Percentiles rank a stretch among this genome's conserved stretches.
Conservation (phyloP, 2,888 invertebrate species). For the Herminia tarsipennalis region DNA sequence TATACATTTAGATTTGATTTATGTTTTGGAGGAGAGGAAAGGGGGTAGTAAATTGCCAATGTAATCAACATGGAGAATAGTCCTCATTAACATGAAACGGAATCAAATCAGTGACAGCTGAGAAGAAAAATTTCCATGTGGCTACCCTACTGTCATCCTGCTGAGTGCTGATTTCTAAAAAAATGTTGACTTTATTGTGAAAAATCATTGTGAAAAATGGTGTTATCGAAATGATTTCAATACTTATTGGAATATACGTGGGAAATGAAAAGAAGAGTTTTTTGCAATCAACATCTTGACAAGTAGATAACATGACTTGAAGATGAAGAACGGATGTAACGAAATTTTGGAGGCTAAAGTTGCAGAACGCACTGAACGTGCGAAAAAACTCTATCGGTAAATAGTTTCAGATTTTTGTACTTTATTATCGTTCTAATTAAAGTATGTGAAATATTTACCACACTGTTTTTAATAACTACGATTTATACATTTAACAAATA, state of each 20-base stretch:
- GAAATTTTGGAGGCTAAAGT: constrained; percentile 77
- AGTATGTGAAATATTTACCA: no score
- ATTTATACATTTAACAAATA: not conserved
- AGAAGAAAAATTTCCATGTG: constrained; percentile 13
- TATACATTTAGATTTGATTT: no score
- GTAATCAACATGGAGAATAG: no score
- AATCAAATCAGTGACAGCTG: not conserved
- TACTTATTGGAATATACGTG: constrained; percentile 42
- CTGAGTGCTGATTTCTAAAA: constrained; percentile 14
- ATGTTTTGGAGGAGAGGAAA: no score
- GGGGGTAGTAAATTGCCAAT: no score
- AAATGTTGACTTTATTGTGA: constrained; percentile 30
- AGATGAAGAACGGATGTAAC: constrained; percentile 79
- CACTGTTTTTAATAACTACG: not conserved
- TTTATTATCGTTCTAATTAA: not conserved
- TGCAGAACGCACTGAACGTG: constrained; percentile 78
- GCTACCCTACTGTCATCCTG: constrained; percentile 7
- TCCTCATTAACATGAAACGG: no score
- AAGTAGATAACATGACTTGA: constrained; percentile 80
- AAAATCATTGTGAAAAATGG: constrained; percentile 57
- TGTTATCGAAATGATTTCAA: constrained; percentile 58
- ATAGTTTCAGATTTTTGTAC: constrained; percentile 16
- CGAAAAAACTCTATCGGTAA: constrained; percentile 82
- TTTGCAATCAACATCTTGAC: constrained; percentile 71
- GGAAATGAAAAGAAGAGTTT: constrained; percentile 49